These are phyloP conservation scores for Babylonia areolata DNA, from an alignment of 1,140 invertebrate species.

Conservation along the genomic window DNA sequence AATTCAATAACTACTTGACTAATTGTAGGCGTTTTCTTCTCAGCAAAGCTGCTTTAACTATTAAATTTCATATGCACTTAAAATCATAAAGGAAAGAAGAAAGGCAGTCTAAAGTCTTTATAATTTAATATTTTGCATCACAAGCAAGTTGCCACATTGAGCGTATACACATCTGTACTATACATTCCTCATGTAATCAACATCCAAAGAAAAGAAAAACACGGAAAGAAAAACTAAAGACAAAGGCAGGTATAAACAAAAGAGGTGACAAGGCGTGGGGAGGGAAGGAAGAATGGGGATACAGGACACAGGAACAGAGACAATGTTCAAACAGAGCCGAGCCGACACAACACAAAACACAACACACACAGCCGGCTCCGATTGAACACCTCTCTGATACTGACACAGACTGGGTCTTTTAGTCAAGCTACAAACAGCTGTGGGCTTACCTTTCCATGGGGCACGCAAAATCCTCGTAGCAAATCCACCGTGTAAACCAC, in stretches of 20 bases:
- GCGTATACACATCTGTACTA: not conserved
- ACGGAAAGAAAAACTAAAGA: not conserved
- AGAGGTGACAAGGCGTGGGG: not conserved
- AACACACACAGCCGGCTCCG: constrained; percentile 40
- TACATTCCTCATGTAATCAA: not conserved
- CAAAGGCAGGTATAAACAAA: not conserved
- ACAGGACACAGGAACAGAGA: not conserved
- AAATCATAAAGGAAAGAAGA: too few species aligned
- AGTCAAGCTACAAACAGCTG: constrained; percentile 29
- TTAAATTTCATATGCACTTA: too few species aligned
- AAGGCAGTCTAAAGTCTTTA: too few species aligned
- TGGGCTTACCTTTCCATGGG: constrained; percentile 34
- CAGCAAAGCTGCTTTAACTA: too few species aligned
- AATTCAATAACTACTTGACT: too few species aligned
- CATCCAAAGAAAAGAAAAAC: not conserved
- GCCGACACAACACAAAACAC: constrained; percentile 33
- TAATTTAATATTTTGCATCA: too few species aligned
- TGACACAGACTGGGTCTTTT: constrained; percentile 29
- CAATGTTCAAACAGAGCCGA: constrained; percentile 32
- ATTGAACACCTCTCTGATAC: constrained; percentile 40
- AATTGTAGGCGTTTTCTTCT: too few species aligned
- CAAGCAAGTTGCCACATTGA: too few species aligned
- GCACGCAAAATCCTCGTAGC: constrained; percentile 28
- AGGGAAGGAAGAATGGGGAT: not conserved
- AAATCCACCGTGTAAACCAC: constrained; percentile 28